Evolutionary conservation across 2,888 invertebrate species (phyloP).

Genomic region (Hyposoter didymator): DNA sequence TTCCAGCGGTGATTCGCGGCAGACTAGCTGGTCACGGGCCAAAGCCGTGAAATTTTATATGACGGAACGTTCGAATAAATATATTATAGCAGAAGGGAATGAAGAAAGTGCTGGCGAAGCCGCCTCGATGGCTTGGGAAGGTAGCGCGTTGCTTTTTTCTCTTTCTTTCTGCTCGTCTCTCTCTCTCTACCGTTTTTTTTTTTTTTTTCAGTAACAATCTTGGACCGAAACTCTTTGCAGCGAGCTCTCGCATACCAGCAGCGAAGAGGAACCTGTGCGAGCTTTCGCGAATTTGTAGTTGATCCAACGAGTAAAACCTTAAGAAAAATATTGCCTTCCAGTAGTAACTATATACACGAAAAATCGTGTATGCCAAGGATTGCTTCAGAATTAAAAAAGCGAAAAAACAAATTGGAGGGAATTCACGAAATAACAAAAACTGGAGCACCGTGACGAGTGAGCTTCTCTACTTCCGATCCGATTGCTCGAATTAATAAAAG

Average conservation of each 20-base stretch:
- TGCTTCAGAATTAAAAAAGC: slow-evolving; percentile 7
- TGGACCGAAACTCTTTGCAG: slow-evolving; percentile 15
- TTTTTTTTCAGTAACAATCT: slow-evolving; percentile 2
- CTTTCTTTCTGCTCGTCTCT: not conserved
- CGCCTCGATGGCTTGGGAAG: slow-evolving; percentile 49
- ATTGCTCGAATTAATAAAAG: slow-evolving; percentile 67
- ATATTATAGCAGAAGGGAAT: slow-evolving; percentile 58
- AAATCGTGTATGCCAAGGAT: slow-evolving; percentile 1
- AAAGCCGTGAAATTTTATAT: slow-evolving; percentile 68
- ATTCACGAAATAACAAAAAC: slow-evolving; percentile 23
- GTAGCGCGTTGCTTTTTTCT: slow-evolving; percentile 38
- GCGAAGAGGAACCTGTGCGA: slow-evolving; percentile 4
- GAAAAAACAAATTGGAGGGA: not conserved
- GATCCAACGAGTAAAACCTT: slow-evolving; percentile 35
- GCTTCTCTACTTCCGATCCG: slow-evolving; percentile 45
- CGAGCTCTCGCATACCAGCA: slow-evolving; percentile 10
- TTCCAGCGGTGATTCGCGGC: slow-evolving; percentile 42
- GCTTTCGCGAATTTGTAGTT: slow-evolving; percentile 32
- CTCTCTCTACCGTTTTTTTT: not conserved
- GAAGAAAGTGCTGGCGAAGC: slow-evolving; percentile 63
- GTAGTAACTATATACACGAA: slow-evolving; percentile 7
- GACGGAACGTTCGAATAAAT: slow-evolving; percentile 63
- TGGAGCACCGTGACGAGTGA: slow-evolving; percentile 56
- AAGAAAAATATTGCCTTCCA: slow-evolving; percentile 44
- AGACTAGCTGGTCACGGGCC: slow-evolving; percentile 61